Evolutionary conservation across 2,797 vertebrate species (phyloP).

Genomic region (Tapirus indicus): DNA sequence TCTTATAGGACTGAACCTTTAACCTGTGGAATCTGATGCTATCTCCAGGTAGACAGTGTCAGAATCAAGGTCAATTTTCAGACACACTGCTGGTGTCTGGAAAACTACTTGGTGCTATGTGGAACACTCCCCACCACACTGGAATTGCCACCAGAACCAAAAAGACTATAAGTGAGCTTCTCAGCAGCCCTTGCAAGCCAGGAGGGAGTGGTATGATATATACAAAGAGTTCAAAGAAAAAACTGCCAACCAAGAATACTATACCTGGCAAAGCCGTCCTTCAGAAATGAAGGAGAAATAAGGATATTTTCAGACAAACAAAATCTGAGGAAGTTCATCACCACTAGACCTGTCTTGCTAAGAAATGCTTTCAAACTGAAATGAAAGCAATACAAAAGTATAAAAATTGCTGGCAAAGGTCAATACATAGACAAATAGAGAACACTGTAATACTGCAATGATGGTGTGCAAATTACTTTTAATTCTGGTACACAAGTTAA

Average conservation of each 20-base stretch:
- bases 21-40: not conserved
- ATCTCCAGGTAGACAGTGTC: not conserved
- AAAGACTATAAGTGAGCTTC: not conserved
- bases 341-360: not conserved
- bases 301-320: too few species aligned
- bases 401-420: not conserved
- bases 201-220: not conserved
- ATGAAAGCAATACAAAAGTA: not conserved
- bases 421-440: not conserved
- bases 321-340: not conserved
- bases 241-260: too few species aligned
- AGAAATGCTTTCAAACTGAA: not conserved
- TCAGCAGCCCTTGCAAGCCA: not conserved
- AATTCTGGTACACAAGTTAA: not conserved
- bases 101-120: not conserved
- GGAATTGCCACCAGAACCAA: not conserved
- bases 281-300: too few species aligned
- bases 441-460: not conserved
- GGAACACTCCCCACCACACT: not conserved
- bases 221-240: too few species aligned
- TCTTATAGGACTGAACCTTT: not conserved
- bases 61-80: not conserved
- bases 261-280: too few species aligned
- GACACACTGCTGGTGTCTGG: not conserved
- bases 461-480: not conserved